Evolutionary conservation across 2,113 vertebrate species (phyloP), one percentile per base, ranked within the genome.

Genomic region (Istiophorus platypterus): DNA sequence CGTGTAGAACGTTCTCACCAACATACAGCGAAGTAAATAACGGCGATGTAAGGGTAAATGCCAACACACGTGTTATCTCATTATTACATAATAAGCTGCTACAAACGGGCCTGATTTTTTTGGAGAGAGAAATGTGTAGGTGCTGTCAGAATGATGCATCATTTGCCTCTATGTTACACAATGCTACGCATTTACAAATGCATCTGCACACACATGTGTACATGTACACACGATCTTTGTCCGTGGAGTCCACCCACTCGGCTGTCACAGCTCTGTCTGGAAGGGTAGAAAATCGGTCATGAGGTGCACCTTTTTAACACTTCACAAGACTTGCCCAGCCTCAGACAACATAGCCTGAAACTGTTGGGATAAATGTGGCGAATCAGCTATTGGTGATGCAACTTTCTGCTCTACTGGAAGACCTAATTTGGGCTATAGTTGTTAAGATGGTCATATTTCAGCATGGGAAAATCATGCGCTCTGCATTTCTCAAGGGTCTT

Each of bases 231-330:
- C 76, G 0, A 15, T 57, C 47, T 66, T 26, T 72, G 63, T 81
- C 81, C 82, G 13, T 57, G 81, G 49, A 59, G 58, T 78, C 77
- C 82, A 37, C 91, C 91, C 82, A 88, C 89, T 72, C 85, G 71
- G 62, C 68, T 68, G 82, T 86, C 85, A 84, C 85, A 61, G 84
- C 84, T 87, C 79, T 8, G 85, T 51, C 64, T 62, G 71, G 80
- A 13, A 27, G 49, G 45, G 66, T 77, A 65, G 78, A 74, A 92
- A 91, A 91, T 89, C 81, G 86, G 80, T 85, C 0, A 56, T 29
- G 63, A 80, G 64, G 37, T 52, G 72, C 65, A 3, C 73, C 42
- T 27, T 72, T 65, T 18, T 27, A n/a, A 72, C 7, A 41, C 8
- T 27, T 54, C 52, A 24, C 47, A 47, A 41, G 52, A 79, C 18